Evolutionary conservation across 2,888 invertebrate species (phyloP).

Genomic region (Eupithecia pulchellata): DNA sequence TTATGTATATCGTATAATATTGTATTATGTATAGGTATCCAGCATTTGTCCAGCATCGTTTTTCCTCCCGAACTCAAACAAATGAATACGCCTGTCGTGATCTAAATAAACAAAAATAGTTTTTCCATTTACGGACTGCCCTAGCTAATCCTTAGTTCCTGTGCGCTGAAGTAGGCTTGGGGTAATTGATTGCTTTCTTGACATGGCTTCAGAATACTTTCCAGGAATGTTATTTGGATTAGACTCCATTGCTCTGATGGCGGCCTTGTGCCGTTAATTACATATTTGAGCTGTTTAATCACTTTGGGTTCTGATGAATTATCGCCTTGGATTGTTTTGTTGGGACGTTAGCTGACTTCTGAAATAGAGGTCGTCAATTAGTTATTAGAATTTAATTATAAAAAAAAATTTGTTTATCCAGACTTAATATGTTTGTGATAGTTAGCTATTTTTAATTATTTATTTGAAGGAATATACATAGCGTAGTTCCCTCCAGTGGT

Average conservation of each 20-base stretch:
- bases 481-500: background rate
- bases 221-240: constrained; percentile 24
- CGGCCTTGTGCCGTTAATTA: constrained; percentile 14
- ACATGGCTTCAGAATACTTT: constrained; percentile 24
- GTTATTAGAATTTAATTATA: background rate
- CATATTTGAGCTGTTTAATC: background rate
- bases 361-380: background rate
- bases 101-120: too few relatives aligned
- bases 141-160: constrained; percentile 7
- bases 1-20: too few relatives aligned
- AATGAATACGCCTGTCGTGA: too few relatives aligned
- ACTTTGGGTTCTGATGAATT: background rate
- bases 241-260: constrained; percentile 11
- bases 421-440: too few relatives aligned
- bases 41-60: too few relatives aligned
- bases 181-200: constrained; percentile 33
- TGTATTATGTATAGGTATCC: too few relatives aligned
- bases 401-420: too few relatives aligned
- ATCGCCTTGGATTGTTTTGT: background rate
- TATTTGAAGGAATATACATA: too few relatives aligned
- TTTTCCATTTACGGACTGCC: background rate
- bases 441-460: too few relatives aligned
- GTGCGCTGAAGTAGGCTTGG: constrained; percentile 14
- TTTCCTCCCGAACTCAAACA: too few relatives aligned
- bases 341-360: background rate